phyloP scores from a whole-genome alignment of 1,140 invertebrate species.

The Glossosoma conforme region DNA sequence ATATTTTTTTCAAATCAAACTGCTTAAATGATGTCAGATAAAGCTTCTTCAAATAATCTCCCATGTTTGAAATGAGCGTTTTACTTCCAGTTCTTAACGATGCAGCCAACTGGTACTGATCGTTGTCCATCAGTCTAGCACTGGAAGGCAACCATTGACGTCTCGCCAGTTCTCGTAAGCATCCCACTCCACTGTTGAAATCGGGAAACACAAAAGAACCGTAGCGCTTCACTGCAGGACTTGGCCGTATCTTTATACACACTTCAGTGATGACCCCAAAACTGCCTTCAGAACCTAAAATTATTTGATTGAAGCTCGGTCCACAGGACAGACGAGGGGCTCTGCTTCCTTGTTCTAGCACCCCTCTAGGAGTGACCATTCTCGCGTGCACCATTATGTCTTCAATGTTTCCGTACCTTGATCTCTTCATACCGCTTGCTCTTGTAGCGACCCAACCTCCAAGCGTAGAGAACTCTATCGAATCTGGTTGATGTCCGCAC shows the following conservation, averaged over 20 bases:
- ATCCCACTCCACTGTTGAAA: conserved; percentile 83
- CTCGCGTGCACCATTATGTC: conserved; percentile 86
- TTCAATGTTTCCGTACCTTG: conserved; percentile 97
- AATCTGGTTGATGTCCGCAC: conserved; percentile 94
- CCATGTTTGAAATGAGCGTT: conserved; percentile 38
- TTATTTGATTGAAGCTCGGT: conserved; percentile 93
- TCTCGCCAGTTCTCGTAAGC: conserved; percentile 75
- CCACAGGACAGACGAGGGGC: conserved; percentile 88
- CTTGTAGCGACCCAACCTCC: conserved; percentile 98
- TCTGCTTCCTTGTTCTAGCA: conserved; percentile 62
- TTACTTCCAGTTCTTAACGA: conserved; percentile 74
- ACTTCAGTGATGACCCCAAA: conserved; percentile 94
- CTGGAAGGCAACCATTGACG: conserved; percentile 90
- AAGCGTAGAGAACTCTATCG: conserved; percentile 94
- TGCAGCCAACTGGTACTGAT: conserved; percentile 93
- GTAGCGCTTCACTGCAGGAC: conserved; percentile 79
- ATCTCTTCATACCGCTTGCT: conserved; percentile 99
- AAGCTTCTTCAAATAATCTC: conserved; percentile 58
- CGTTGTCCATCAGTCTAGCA: conserved; percentile 93
- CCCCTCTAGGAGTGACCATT: conserved; percentile 81
- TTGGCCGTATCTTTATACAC: conserved; percentile 85
- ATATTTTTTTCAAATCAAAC: conserved; percentile 58
- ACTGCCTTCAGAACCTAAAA: conserved; percentile 94
- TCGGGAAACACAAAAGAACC: conserved; percentile 92
- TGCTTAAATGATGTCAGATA: conserved; percentile 66